phyloP scores from a whole-genome alignment of 2,797 vertebrate species.

The Anableps anableps region DNA sequence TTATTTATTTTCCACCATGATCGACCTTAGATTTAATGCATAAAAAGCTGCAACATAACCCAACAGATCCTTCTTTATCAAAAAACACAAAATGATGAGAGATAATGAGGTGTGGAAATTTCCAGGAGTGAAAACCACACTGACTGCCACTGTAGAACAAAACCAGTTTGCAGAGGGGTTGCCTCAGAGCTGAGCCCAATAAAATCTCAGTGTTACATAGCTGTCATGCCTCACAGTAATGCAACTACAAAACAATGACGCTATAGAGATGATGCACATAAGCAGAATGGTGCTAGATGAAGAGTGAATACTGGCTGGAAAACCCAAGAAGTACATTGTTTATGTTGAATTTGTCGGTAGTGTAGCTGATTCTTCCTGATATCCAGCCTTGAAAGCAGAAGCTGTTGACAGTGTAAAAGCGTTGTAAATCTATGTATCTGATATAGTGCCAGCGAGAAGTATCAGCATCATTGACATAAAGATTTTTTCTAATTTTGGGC shows the following conservation, averaged over 20 bases:
- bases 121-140: background rate
- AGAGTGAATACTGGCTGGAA: background rate
- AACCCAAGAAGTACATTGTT: too few species aligned
- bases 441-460: background rate
- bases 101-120: background rate
- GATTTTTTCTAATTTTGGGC: background rate
- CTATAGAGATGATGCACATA: background rate
- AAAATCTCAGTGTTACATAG: background rate
- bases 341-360: background rate
- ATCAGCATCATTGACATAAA: background rate
- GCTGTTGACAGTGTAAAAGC: background rate
- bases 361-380: background rate
- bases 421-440: background rate
- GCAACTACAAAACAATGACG: background rate
- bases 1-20: background rate
- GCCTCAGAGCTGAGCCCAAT: too few species aligned
- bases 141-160: background rate
- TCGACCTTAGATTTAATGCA: background rate
- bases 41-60: background rate
- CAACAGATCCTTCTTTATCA: too few species aligned
- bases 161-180: background rate
- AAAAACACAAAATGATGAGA: background rate
- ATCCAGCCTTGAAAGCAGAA: too few species aligned
- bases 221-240: conserved; percentile 1
- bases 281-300: background rate